Evolutionary conservation across 2,888 invertebrate species (phyloP).

Genomic region (Neocrepidodera transversa): DNA sequence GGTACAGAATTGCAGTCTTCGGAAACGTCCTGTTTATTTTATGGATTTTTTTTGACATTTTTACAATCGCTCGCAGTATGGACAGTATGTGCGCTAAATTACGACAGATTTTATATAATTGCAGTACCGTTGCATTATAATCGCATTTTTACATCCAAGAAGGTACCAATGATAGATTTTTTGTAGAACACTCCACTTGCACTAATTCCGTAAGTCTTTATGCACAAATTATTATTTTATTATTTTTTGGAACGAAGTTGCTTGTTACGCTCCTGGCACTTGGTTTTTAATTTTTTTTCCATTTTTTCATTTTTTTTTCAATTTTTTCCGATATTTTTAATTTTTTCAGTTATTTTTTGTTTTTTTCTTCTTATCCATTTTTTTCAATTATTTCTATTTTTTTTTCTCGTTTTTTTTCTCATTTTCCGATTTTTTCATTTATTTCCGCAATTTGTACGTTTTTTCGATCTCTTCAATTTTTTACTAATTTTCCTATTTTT

Average conservation of each 20-base stretch:
- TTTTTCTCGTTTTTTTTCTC: no score
- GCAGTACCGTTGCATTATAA: conserved; percentile 82
- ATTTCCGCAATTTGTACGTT: no score
- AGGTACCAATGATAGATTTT: conserved; percentile 61
- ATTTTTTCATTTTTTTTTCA: no score
- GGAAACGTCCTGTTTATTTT: conserved; percentile 68
- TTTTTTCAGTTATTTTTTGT: no score
- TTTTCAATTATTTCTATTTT: no score
- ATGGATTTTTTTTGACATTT: conserved; percentile 73
- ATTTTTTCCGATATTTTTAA: no score
- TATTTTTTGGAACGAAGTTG: not conserved
- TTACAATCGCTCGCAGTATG: conserved; percentile 78
- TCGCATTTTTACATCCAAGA: conserved; percentile 75
- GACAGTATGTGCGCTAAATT: conserved; percentile 82
- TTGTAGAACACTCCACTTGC: not conserved
- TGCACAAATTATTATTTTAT: not conserved
- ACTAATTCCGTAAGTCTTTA: not conserved
- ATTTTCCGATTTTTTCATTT: no score
- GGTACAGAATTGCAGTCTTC: conserved; percentile 60
- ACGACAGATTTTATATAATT: conserved; percentile 81
- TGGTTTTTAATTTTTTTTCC: no score
- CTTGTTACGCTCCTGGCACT: no score
- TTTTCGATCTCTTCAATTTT: no score
- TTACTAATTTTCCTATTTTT: no score
- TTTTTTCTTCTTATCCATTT: no score